A percentile compares a stretch with the other conserved stretches of the same genome.
These are phyloP conservation scores for Epinotia bilunana DNA, from an alignment of 2,888 invertebrate genomes.

Conservation along the genomic window DNA sequence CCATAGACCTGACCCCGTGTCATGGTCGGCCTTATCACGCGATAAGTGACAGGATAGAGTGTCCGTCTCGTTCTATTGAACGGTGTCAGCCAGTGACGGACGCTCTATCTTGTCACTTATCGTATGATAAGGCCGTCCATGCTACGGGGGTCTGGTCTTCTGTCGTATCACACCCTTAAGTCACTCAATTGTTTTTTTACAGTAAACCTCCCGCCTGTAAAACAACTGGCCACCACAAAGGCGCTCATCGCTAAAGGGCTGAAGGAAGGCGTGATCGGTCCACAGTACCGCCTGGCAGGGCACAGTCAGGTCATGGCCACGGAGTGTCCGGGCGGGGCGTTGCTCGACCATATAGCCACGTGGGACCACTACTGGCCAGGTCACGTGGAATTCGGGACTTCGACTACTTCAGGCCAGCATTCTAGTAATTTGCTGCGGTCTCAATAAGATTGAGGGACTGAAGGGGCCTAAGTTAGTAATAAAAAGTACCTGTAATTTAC, in stretches of 20 bases:
- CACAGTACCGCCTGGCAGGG: conserved; percentile 86
- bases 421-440: background rate
- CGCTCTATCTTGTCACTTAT: too few species aligned
- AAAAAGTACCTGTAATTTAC: too few species aligned
- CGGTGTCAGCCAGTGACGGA: too few species aligned
- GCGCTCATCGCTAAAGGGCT: conserved; percentile 85
- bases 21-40: too few species aligned
- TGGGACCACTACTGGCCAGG: conserved; percentile 84
- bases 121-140: too few species aligned
- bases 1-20: too few species aligned
- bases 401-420: background rate
- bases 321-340: conserved; percentile 87
- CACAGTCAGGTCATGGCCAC: conserved; percentile 83
- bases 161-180: too few species aligned
- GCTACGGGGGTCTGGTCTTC: too few species aligned
- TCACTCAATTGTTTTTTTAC: conserved; percentile 31
- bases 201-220: conserved; percentile 84
- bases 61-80: too few species aligned
- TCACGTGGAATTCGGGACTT: conserved; percentile 20
- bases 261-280: conserved; percentile 79
- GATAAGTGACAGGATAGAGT: too few species aligned
- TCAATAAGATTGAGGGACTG: background rate
- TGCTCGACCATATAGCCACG: conserved; percentile 84
- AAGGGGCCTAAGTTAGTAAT: background rate
- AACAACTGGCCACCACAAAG: conserved; percentile 83